Percentiles rank a stretch among this genome's conserved stretches.
These are phyloP conservation scores for Tenthredo livida DNA, from an alignment of 2,888 invertebrate species.

Conservation along the genomic window DNA sequence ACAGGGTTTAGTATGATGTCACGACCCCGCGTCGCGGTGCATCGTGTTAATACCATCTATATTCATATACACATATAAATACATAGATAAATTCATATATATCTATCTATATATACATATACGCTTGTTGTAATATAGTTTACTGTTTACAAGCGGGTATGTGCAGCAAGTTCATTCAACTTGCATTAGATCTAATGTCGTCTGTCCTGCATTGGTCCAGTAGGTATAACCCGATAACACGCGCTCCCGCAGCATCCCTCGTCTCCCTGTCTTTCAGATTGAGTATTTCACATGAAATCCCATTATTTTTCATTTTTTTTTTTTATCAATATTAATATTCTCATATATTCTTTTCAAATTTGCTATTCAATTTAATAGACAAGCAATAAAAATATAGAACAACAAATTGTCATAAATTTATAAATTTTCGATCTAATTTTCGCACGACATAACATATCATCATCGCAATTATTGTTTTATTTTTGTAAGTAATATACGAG, in stretches of 20 bases:
- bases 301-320: too few relatives aligned
- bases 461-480: too few relatives aligned
- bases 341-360: too few relatives aligned
- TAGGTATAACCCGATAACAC: not conserved
- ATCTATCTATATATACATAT: too few relatives aligned
- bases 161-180: slow-evolving; percentile 45
- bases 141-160: slow-evolving; percentile 21
- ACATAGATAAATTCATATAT: not conserved
- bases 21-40: slow-evolving; percentile 20
- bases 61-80: not conserved
- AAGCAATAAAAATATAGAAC: too few relatives aligned
- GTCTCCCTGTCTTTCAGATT: not conserved
- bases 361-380: too few relatives aligned
- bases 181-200: slow-evolving; percentile 45
- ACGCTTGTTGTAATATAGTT: not conserved
- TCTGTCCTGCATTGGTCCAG: not conserved
- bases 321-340: too few relatives aligned
- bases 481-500: too few relatives aligned
- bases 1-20: slow-evolving; percentile 5
- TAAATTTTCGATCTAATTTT: too few relatives aligned
- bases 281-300: too few relatives aligned
- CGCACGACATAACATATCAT: not conserved
- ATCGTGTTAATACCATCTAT: not conserved
- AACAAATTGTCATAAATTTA: too few relatives aligned
- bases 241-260: not conserved